Evolutionary conservation across 1,140 invertebrate genomes (phyloP).

Genomic region (Rhopalosiphum maidis): DNA sequence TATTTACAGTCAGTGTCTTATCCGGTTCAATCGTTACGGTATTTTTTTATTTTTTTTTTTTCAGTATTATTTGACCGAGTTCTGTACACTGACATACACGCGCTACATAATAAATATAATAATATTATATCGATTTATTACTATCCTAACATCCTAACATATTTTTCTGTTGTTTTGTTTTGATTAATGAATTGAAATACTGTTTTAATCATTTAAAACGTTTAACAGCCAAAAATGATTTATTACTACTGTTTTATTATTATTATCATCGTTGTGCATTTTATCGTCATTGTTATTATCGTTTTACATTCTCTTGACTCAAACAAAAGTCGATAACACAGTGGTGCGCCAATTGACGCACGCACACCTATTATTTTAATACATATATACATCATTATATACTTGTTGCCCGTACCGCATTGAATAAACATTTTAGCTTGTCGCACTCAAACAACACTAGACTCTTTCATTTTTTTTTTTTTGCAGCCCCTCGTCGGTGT

Average conservation of each 20-base stretch:
- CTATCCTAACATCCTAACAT: neutral
- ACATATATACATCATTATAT: conserved; percentile 1
- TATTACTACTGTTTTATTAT: conserved; percentile 1
- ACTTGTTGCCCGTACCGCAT: conserved; percentile 17
- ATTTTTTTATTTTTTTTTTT: neutral
- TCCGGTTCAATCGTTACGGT: neutral
- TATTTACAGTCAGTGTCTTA: neutral
- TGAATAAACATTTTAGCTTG: conserved; percentile 22
- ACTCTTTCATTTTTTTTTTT: neutral
- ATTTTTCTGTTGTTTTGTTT: conserved; percentile 1
- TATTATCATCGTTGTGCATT: neutral
- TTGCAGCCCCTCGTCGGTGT: neutral
- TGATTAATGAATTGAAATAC: conserved; percentile 37
- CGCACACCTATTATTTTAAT: neutral
- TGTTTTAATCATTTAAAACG: conserved; percentile 34
- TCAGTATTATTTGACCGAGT: conserved; percentile 40
- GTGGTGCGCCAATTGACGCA: neutral
- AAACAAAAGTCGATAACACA: conserved; percentile 9
- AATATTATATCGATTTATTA: conserved; percentile 27
- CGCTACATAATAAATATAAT: neutral
- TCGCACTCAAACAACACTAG: neutral
- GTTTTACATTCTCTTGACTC: neutral
- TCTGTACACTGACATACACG: neutral
- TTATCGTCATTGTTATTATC: conserved; percentile 16
- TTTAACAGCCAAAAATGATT: conserved; percentile 17